Conservation (phyloP, 1,140 invertebrate genomes). For the Phymastichus coffea region DNA sequence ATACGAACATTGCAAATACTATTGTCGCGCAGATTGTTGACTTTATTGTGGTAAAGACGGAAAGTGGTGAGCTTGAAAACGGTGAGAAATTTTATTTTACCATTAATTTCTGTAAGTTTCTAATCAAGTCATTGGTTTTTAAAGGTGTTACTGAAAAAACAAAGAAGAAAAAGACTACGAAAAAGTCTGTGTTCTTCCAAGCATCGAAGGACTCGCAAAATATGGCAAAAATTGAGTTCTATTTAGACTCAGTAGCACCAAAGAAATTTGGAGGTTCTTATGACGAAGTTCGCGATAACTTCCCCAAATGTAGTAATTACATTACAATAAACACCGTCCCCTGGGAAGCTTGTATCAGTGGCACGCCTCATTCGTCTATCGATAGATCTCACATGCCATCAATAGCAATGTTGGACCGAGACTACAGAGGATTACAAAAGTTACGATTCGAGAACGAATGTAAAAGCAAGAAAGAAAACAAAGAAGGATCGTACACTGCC, state of each 20-base stretch:
- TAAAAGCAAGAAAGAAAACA: neutral
- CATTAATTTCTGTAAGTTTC: neutral
- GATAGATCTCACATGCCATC: neutral
- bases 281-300: neutral
- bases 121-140: neutral
- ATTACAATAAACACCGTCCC: neutral
- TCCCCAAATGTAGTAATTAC: neutral
- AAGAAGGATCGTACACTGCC: neutral
- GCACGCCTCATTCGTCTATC: neutral
- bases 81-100: neutral
- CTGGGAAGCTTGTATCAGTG: neutral
- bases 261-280: conserved; percentile 7
- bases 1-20: conserved; percentile 1
- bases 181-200: neutral
- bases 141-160: neutral
- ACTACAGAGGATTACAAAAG: conserved; percentile 2
- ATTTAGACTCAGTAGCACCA: neutral
- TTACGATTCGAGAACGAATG: neutral
- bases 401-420: conserved; percentile 4
- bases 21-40: conserved; percentile 3
- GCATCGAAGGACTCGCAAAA: neutral
- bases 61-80: neutral
- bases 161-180: neutral
- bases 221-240: neutral
- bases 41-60: neutral